phyloP scores from a whole-genome alignment of 2,113 vertebrate species.

The Pachyramphus minor region DNA sequence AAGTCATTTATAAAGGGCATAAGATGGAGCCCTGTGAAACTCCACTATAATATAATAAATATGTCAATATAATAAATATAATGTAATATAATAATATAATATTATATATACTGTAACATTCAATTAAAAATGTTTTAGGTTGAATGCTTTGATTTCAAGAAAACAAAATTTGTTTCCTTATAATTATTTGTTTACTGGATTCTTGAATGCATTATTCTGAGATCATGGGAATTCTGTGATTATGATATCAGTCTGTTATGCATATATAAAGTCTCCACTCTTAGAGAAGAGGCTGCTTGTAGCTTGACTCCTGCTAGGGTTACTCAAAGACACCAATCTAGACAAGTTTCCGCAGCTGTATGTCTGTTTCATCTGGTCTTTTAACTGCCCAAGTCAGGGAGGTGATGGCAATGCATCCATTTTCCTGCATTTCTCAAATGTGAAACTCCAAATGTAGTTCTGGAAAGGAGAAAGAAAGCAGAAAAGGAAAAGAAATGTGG shows the following conservation, averaged over 20 bases:
- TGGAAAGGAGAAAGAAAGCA: neutral
- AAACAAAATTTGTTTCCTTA: neutral
- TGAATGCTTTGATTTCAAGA: neutral
- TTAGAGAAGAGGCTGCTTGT: neutral
- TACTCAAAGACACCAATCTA: fast-evolving
- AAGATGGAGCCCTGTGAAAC: neutral
- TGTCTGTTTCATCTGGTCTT: neutral
- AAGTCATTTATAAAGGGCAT: neutral
- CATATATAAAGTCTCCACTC: neutral
- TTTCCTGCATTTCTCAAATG: neutral
- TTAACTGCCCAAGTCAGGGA: neutral
- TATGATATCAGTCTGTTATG: neutral
- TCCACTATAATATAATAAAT: neutral
- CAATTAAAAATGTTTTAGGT: neutral
- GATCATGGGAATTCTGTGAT: neutral
- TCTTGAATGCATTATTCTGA: neutral
- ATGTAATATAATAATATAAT: too few relatives aligned
- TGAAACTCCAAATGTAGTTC: neutral
- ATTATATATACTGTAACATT: neutral
- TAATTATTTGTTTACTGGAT: neutral
- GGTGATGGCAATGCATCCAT: neutral
- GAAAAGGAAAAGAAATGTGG: neutral
- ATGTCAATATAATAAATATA: neutral
- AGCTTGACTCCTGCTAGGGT: neutral
- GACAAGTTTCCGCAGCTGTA: neutral